A percentile compares a stretch with the other conserved stretches of the same genome.
Evolutionary conservation across 2,888 invertebrate species (phyloP).

Genomic region (Congeria kusceri): DNA sequence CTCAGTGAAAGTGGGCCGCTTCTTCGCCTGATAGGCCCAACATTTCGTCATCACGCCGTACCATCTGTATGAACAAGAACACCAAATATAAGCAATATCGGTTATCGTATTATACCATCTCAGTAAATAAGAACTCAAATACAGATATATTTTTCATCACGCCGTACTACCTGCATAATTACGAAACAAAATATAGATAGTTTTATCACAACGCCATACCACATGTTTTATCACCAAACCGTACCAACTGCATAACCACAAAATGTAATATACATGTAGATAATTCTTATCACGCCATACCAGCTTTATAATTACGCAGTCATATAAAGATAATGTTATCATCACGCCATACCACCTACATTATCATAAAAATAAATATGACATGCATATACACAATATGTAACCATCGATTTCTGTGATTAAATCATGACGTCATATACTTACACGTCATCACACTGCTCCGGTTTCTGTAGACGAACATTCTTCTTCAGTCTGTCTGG

Average conservation of each 20-base stretch:
- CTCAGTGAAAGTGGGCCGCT: conserved; percentile 57
- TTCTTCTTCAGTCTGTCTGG: conserved; percentile 63
- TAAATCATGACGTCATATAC: conserved; percentile 23
- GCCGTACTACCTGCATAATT: no score
- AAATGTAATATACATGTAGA: background rate
- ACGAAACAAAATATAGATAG: no score
- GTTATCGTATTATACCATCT: no score
- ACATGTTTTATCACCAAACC: no score
- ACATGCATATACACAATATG: no score
- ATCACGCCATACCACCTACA: no score
- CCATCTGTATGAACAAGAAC: conserved; percentile 49
- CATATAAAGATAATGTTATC: background rate
- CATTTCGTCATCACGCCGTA: conserved; percentile 67
- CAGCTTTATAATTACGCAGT: background rate
- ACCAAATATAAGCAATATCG: background rate
- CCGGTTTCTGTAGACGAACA: conserved; percentile 67
- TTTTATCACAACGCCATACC: no score
- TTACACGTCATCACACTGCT: conserved; percentile 71
- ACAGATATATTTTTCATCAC: no score
- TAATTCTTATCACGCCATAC: background rate
- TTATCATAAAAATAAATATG: background rate
- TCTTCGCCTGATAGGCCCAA: conserved; percentile 59
- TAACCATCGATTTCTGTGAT: no score
- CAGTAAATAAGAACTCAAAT: no score
- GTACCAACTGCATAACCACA: no score